Evolutionary conservation across 1,140 invertebrate genomes (phyloP), one percentile per base, ranked within the genome.

Genomic region (Gerris buenoi): DNA sequence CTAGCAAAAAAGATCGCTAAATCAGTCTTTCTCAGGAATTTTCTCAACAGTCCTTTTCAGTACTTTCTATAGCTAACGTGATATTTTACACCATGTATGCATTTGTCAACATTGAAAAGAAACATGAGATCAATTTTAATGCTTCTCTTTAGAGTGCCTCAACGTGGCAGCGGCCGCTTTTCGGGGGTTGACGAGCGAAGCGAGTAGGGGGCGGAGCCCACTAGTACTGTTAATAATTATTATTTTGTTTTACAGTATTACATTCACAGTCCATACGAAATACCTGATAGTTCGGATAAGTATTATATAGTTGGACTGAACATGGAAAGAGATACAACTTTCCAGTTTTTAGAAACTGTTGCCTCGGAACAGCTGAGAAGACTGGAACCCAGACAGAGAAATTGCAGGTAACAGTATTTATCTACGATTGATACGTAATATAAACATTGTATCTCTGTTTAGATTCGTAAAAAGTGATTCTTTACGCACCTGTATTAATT

Each of bases 231-330:
- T 46, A 46, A 10, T 10, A 10, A 46, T 5, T 46, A 18, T 5
- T 46, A 46, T 46, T 46, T 46, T 46, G 5, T 10, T 10, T 46
- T 46, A 26, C 72, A 84, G 82, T 81, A 81, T 70, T 83, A 81
- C 74, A 65, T 81, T 0, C 83, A 84, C 72, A 83, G 82, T 0
- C 77, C 81, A 25, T 79, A 80, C 65, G 83, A 84, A 61, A 73
- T 84, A 2, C 73, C 78, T 10, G 80, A 83, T 65, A 70, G 77
- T 15, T 74, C 73, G 1, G 70, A 71, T 0, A 68, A 70, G 2
- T 70, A 72, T 0, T 74, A 74, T 5, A 74, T 77, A 1, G 66
- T 77, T 0, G 71, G 74, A 23, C 71, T 73, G 0, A 76, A 77
- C 2, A 73, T 79, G 68, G 80, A 80, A 67, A 69, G 78, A 2